A percentile compares a stretch with the other conserved stretches of the same genome.
These are phyloP conservation scores for Hiodon alosoides DNA, from an alignment of 2,113 vertebrate genomes.

Conservation along the genomic window DNA sequence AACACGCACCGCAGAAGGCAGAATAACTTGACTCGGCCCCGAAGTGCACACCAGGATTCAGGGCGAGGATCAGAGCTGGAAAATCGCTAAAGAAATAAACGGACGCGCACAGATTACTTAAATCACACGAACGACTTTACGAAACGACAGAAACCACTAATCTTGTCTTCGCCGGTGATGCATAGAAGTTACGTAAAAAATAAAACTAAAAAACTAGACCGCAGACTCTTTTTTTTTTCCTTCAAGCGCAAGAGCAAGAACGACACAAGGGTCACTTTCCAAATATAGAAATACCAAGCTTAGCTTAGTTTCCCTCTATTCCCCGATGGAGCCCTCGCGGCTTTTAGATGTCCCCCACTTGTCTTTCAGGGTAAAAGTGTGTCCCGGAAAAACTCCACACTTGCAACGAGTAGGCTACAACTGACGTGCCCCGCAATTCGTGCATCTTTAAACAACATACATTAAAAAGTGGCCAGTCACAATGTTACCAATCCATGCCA, in stretches of 20 bases:
- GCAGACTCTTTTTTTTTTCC: slow-evolving; percentile 9
- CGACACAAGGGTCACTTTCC: slow-evolving; percentile 69
- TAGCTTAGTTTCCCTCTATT: slow-evolving; percentile 36
- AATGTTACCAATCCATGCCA: background rate
- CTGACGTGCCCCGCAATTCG: background rate
- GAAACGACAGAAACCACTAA: too few species aligned
- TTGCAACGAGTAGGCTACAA: slow-evolving; percentile 28
- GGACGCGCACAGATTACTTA: too few species aligned
- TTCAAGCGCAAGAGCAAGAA: slow-evolving; percentile 42
- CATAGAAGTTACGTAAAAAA: background rate
- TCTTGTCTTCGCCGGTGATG: background rate
- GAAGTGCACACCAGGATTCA: too few species aligned
- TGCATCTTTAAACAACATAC: too few species aligned
- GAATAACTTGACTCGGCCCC: too few species aligned
- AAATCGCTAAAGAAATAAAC: too few species aligned
- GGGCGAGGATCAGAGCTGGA: too few species aligned
- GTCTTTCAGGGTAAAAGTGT: slow-evolving; percentile 6
- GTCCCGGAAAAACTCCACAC: background rate
- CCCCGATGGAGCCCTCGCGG: background rate
- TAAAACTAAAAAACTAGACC: slow-evolving; percentile 19
- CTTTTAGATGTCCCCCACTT: background rate
- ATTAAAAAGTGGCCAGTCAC: slow-evolving; percentile 18
- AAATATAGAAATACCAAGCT: slow-evolving; percentile 76
- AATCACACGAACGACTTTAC: too few species aligned
- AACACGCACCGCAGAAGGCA: too few species aligned